A percentile compares a stretch with the other conserved stretches of the same genome.
phyloP scores from a whole-genome alignment of 2,888 invertebrate species.

The Pyralis farinalis region DNA sequence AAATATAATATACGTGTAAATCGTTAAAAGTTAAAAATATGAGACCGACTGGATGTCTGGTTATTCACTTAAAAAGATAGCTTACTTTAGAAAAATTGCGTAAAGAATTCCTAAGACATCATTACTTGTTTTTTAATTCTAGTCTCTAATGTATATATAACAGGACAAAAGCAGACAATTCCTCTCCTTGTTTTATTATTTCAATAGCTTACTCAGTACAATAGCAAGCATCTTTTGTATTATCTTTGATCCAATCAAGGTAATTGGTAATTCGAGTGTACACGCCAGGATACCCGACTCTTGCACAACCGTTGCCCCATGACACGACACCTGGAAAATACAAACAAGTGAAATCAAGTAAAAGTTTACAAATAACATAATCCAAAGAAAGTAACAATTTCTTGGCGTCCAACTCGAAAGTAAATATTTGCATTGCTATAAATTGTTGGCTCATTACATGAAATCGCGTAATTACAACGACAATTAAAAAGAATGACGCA shows the following conservation, averaged over 20 bases:
- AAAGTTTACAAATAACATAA: no score
- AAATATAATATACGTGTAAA: no score
- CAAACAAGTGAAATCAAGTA: no score
- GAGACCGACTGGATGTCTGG: no score
- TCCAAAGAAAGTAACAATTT: background rate
- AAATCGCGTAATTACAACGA: background rate
- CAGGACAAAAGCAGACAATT: no score
- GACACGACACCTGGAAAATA: conserved; percentile 86
- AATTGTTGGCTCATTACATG: background rate
- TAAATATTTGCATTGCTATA: background rate
- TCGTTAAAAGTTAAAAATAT: no score
- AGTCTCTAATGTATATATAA: no score
- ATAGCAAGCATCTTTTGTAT: conserved; percentile 91
- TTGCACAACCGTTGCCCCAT: conserved; percentile 94
- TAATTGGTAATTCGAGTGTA: conserved; percentile 92
- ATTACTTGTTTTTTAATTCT: no score
- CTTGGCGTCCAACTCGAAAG: background rate
- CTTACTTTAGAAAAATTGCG: no score
- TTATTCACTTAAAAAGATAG: no score
- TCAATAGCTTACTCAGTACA: conserved; percentile 81
- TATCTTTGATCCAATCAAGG: conserved; percentile 89
- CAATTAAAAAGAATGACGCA: background rate
- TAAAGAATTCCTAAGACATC: no score
- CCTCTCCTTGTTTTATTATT: no score
- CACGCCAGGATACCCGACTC: conserved; percentile 92